Evolutionary conservation across 2,797 vertebrate genomes (phyloP).

Genomic region (Sebastes cheni): DNA sequence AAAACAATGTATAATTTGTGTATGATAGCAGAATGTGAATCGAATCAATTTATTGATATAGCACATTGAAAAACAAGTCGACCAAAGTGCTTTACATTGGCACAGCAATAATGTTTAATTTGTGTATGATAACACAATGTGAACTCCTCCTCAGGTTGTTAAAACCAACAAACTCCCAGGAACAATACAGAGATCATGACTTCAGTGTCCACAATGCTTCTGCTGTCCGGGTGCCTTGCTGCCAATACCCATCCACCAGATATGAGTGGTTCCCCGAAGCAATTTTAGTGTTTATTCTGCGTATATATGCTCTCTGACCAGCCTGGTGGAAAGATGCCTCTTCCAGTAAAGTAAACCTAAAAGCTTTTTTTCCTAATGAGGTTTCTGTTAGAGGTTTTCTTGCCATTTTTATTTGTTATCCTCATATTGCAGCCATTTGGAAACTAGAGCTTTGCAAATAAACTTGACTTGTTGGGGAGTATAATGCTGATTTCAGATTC

Average conservation of each 20-base stretch:
- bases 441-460: conserved; percentile 20
- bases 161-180: background rate
- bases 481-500: conserved; percentile 43
- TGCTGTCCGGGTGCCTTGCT: background rate
- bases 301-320: conserved; percentile 11
- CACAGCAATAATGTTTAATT: background rate
- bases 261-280: background rate
- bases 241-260: background rate
- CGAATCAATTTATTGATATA: too few species aligned
- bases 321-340: background rate
- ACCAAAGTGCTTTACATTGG: too few species aligned
- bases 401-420: conserved; percentile 27
- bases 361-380: conserved; percentile 11
- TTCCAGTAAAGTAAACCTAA: conserved; percentile 22
- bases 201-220: background rate
- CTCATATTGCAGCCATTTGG: background rate
- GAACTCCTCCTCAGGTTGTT: background rate
- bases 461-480: conserved; percentile 34
- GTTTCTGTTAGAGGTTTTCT: conserved; percentile 10
- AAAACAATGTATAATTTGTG: background rate
- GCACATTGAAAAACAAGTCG: too few species aligned
- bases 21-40: too few species aligned
- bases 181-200: background rate
- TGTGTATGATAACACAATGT: background rate
- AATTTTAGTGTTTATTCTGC: conserved; percentile 2